Conservation (phyloP, 2,797 vertebrate species). For the Champsocephalus esox region DNA sequence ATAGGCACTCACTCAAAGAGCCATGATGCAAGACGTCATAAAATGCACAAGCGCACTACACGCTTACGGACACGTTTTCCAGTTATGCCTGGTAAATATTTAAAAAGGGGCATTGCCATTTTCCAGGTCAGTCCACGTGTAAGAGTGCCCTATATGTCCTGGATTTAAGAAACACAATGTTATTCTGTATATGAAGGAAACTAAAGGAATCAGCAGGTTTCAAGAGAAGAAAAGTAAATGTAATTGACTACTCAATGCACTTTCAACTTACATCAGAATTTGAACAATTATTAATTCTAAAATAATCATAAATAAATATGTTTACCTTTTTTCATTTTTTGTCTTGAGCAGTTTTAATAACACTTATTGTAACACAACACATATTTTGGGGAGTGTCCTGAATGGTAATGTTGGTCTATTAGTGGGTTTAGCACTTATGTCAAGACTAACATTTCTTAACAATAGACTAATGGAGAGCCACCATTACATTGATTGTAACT, state of each 20-base stretch:
- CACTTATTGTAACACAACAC: not conserved
- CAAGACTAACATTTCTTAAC: not conserved
- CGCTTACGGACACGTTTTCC: conserved; percentile 65
- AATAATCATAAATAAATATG: not conserved
- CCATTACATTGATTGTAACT: not conserved
- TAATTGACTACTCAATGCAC: not conserved
- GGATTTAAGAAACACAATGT: conserved; percentile 1
- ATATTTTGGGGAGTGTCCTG: not conserved
- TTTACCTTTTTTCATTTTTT: not conserved
- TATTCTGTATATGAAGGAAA: not conserved
- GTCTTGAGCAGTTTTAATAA: not conserved
- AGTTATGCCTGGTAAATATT: conserved; percentile 72
- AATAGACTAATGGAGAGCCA: not conserved
- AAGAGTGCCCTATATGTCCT: conserved; percentile 11
- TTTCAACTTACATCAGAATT: not conserved
- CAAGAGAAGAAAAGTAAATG: not conserved
- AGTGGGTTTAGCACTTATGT: not conserved
- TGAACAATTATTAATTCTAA: not conserved
- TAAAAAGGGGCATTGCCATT: conserved; percentile 57
- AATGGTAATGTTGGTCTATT: not conserved
- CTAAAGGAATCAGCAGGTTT: not conserved
- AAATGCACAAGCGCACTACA: conserved; percentile 67
- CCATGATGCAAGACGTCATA: conserved; percentile 65
- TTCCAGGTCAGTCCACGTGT: conserved; percentile 10
- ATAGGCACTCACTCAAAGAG: conserved; percentile 63